Conservation (phyloP, 1,140 invertebrate species). For the Aethina tumida region DNA sequence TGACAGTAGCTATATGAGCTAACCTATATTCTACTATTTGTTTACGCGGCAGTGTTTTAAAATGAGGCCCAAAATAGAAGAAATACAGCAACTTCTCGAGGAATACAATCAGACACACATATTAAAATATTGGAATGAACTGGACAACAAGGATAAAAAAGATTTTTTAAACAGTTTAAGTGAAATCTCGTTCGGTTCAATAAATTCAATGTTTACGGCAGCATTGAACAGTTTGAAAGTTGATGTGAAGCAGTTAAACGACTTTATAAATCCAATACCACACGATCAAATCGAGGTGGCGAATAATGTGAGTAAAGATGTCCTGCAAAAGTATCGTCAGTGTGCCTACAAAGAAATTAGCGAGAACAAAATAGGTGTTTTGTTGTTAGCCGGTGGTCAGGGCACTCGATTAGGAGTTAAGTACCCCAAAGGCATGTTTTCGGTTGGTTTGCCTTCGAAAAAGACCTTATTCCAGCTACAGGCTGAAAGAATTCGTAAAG, state of each 20-base stretch:
- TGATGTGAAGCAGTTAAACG: conserved; percentile 58
- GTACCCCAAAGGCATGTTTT: conserved; percentile 95
- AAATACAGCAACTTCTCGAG: no score
- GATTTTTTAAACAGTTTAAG: conserved; percentile 49
- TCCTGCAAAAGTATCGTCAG: conserved; percentile 54
- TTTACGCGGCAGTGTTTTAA: no score
- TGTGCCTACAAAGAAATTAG: conserved; percentile 64
- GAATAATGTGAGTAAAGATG: conserved; percentile 43
- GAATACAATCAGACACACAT: conserved; percentile 74
- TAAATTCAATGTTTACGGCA: conserved; percentile 52
- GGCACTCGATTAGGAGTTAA: conserved; percentile 84
- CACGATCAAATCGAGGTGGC: conserved; percentile 60
- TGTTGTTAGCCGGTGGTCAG: conserved; percentile 63
- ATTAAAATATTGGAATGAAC: conserved; percentile 70
- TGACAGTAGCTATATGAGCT: no score
- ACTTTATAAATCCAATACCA: conserved; percentile 73
- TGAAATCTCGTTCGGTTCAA: conserved; percentile 55
- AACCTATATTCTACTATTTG: no score
- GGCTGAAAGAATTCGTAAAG: conserved; percentile 76
- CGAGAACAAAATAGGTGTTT: conserved; percentile 71
- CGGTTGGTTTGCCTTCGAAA: conserved; percentile 68
- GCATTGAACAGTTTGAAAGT: conserved; percentile 48
- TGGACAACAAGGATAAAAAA: conserved; percentile 54
- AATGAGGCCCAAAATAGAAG: no score
- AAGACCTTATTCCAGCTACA: conserved; percentile 94